Percentiles rank a stretch among this genome's conserved stretches.
Evolutionary conservation across 2,888 invertebrate genomes (phyloP).

Genomic region (Ptilodon capucinus): DNA sequence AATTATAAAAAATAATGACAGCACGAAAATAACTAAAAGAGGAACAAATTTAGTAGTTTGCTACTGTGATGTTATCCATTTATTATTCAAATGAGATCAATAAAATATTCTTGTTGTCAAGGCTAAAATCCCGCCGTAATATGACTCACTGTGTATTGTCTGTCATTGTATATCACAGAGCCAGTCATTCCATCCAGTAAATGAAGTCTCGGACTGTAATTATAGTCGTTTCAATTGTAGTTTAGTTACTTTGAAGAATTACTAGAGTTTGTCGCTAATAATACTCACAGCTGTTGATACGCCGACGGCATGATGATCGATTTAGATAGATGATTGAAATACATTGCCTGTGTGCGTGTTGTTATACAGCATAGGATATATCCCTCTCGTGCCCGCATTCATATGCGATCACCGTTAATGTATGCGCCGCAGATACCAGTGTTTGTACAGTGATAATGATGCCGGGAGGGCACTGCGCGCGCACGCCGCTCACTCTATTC

Average conservation of each 20-base stretch:
- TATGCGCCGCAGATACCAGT: conserved; percentile 59
- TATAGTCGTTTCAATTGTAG: conserved; percentile 6
- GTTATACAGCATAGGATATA: conserved; percentile 45
- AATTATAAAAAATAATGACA: no score
- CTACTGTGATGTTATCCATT: neutral
- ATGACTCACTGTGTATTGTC: conserved; percentile 20
- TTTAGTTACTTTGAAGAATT: conserved; percentile 2
- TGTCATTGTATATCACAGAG: conserved; percentile 10
- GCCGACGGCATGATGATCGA: conserved; percentile 9
- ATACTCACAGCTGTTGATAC: conserved; percentile 3
- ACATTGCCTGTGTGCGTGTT: conserved; percentile 18
- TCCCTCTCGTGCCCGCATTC: conserved; percentile 45
- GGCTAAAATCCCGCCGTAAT: conserved; percentile 19
- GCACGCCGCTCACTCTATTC: conserved; percentile 34
- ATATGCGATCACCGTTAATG: conserved; percentile 51
- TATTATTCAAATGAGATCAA: neutral
- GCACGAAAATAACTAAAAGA: neutral
- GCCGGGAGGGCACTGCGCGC: conserved; percentile 51
- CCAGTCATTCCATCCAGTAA: neutral
- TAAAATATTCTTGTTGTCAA: conserved; percentile 24
- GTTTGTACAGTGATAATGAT: conserved; percentile 71
- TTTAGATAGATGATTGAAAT: conserved; percentile 20
- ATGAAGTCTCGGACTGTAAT: conserved; percentile 1
- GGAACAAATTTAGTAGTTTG: neutral
- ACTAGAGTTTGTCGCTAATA: neutral